These are phyloP conservation scores for Habrosyne pyritoides DNA, from an alignment of 2,888 invertebrate genomes.

Conservation along the genomic window DNA sequence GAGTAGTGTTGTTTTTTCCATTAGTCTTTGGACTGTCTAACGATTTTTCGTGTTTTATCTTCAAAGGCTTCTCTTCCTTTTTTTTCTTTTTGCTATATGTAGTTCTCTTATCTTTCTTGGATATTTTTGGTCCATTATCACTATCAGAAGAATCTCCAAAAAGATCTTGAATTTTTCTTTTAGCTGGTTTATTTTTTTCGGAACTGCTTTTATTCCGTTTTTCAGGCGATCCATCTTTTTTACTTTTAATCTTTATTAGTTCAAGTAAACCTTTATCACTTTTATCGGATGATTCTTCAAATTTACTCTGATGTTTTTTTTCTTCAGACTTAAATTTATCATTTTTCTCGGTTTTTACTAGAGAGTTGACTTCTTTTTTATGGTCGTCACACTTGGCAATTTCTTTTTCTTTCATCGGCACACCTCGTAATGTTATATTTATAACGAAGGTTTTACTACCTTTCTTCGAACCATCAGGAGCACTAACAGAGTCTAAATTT, in stretches of 20 bases:
- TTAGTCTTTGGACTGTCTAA: background rate
- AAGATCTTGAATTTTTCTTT: constrained; percentile 76
- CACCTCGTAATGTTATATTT: constrained; percentile 73
- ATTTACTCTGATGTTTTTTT: constrained; percentile 24
- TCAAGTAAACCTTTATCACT: constrained; percentile 11
- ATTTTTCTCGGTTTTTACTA: constrained; percentile 10
- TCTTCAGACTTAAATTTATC: constrained; percentile 9
- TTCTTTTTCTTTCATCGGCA: constrained; percentile 41
- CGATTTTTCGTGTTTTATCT: background rate
- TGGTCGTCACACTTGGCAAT: constrained; percentile 21
- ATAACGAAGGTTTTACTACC: constrained; percentile 63
- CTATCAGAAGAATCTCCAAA: constrained; percentile 81
- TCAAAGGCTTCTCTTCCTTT: constrained; percentile 21
- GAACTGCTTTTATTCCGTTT: constrained; percentile 18
- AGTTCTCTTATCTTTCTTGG: constrained; percentile 49
- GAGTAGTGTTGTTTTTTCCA: constrained; percentile 9
- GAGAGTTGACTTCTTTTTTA: constrained; percentile 13
- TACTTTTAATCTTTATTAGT: constrained; percentile 23
- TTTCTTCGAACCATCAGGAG: constrained; percentile 12
- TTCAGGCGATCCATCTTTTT: constrained; percentile 16
- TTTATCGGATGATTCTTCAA: constrained; percentile 15
- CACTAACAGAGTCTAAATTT: constrained; percentile 20
- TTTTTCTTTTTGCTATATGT: constrained; percentile 33
- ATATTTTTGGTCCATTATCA: constrained; percentile 49
- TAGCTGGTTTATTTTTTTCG: constrained; percentile 52